Evolutionary conservation across 2,888 invertebrate species (phyloP).

Genomic region (Strigamia crassipes): DNA sequence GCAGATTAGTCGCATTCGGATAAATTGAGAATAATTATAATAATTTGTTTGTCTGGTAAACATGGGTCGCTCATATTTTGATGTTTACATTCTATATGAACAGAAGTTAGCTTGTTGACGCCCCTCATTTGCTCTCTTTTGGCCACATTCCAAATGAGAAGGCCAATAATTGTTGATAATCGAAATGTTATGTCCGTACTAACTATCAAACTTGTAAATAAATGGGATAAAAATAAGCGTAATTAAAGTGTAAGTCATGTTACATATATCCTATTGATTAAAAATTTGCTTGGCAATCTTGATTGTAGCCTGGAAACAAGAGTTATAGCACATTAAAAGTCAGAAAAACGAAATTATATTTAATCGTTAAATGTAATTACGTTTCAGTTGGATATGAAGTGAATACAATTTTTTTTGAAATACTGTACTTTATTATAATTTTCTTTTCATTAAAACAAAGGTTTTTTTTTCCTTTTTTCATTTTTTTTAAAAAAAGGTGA

Average conservation of each 20-base stretch:
- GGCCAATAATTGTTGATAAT: slow-evolving; percentile 31
- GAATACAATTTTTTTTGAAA: neutral
- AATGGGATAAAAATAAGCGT: slow-evolving; percentile 18
- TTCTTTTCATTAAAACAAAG: neutral
- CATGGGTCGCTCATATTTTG: slow-evolving; percentile 30
- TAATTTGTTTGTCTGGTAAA: slow-evolving; percentile 35
- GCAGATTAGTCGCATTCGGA: neutral
- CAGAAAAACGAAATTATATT: neutral
- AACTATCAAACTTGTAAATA: slow-evolving; percentile 28
- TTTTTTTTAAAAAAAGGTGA: neutral
- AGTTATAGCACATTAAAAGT: neutral
- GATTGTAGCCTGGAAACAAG: neutral
- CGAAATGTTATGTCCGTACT: slow-evolving; percentile 35
- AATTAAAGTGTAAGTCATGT: slow-evolving; percentile 1
- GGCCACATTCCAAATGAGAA: slow-evolving; percentile 33
- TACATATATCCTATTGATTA: neutral
- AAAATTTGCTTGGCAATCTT: neutral
- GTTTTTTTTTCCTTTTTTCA: too few relatives aligned
- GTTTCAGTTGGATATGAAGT: neutral
- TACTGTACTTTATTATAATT: neutral
- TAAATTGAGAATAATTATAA: neutral
- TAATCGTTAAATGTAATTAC: neutral
- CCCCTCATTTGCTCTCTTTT: slow-evolving; percentile 37
- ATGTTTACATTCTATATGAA: slow-evolving; percentile 40
- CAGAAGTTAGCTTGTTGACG: slow-evolving; percentile 39